Percentiles rank a stretch among this genome's conserved stretches.
Evolutionary conservation across 1,140 invertebrate species (phyloP).

Genomic region (Oncopodura yosiiana): DNA sequence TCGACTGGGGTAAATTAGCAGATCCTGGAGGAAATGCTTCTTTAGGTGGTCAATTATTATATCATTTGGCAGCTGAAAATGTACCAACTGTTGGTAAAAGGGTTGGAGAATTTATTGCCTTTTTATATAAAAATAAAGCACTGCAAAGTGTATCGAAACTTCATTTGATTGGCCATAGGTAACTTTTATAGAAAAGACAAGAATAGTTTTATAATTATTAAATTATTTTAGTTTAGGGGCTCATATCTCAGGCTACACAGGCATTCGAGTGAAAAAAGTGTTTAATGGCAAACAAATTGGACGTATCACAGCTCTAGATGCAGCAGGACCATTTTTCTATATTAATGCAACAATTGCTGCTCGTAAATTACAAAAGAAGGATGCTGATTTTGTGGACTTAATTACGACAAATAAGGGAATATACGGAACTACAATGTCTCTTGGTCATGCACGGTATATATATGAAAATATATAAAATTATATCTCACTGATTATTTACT

Average conservation of each 20-base stretch:
- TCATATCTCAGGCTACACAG: slow-evolving; percentile 17
- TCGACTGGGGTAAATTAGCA: slow-evolving; percentile 16
- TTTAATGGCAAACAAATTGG: slow-evolving; percentile 6
- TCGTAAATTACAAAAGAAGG: slow-evolving; percentile 1
- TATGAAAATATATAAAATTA: too few relatives aligned
- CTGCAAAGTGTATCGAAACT: not conserved
- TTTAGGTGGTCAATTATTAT: not conserved
- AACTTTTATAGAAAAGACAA: too few relatives aligned
- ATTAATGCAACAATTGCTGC: not conserved
- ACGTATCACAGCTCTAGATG: slow-evolving; percentile 22
- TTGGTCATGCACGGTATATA: too few relatives aligned
- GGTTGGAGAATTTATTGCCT: slow-evolving; percentile 9
- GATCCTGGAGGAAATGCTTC: slow-evolving; percentile 1
- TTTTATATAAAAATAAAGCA: not conserved
- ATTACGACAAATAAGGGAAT: too few relatives aligned
- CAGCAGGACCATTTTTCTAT: slow-evolving; percentile 12
- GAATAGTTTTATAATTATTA: too few relatives aligned
- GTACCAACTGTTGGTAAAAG: slow-evolving; percentile 6
- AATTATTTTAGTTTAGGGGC: slow-evolving; percentile 36
- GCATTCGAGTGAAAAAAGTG: not conserved
- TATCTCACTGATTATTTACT: too few relatives aligned
- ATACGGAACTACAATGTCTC: too few relatives aligned
- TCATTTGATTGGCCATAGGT: slow-evolving; percentile 23
- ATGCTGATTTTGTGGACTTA: slow-evolving; percentile 21
- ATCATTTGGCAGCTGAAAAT: not conserved